Conservation (phyloP, 2,797 vertebrate species). For the Rhyacichthys aspro region DNA sequence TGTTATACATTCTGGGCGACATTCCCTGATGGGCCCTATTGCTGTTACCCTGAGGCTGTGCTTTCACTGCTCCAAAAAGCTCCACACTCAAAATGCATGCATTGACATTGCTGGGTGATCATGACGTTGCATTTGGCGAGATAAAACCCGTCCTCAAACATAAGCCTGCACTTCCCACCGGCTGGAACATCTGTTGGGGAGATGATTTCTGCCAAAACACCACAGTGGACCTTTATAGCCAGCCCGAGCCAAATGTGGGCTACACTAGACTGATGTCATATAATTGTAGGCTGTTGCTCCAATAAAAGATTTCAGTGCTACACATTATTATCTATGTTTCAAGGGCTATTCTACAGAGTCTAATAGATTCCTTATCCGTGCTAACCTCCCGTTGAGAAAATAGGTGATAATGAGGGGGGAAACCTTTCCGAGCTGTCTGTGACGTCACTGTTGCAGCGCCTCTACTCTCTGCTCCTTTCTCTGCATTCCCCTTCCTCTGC, state of each 20-base stretch:
- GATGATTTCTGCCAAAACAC: conserved; percentile 10
- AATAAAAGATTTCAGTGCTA: conserved; percentile 10
- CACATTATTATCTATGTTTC: conserved; percentile 19
- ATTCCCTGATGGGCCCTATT: conserved; percentile 57
- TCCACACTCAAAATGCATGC: conserved; percentile 17
- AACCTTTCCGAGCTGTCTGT: conserved; percentile 53
- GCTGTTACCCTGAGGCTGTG: conserved; percentile 53
- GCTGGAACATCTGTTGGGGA: conserved; percentile 39
- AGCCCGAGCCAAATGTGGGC: conserved; percentile 5
- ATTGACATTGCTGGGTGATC: conserved; percentile 14
- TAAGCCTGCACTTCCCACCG: conserved; percentile 27
- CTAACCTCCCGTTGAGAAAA: conserved; percentile 46
- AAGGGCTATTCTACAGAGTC: conserved; percentile 19
- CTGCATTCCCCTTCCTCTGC: conserved; percentile 14
- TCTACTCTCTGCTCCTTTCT: conserved; percentile 9
- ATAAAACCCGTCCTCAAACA: conserved; percentile 18
- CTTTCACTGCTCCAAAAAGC: conserved; percentile 62
- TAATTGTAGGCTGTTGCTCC: conserved; percentile 27
- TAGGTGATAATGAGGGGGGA: conserved; percentile 35
- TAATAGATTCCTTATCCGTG: conserved; percentile 41
- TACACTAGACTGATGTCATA: conserved; percentile 17
- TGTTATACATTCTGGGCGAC: conserved; percentile 51
- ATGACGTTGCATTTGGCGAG: conserved; percentile 14
- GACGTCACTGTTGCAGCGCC: conserved; percentile 56
- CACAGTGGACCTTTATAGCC: conserved; percentile 9